Conservation (phyloP, 2,113 vertebrate genomes). For the Motacilla alba region DNA sequence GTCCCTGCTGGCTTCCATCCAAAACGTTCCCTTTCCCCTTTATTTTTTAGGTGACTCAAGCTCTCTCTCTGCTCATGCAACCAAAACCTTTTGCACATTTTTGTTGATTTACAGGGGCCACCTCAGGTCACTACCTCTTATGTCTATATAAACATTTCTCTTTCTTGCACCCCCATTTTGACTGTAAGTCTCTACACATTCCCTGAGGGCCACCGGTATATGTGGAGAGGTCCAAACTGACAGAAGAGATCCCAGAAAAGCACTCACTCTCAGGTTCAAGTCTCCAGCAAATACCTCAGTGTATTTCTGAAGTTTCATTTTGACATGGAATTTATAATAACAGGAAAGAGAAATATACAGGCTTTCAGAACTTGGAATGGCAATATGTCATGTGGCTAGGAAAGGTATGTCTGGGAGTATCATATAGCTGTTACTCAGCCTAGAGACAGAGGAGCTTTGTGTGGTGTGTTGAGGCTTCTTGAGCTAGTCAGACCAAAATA, state of each 20-base stretch:
- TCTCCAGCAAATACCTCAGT: constrained; percentile 53
- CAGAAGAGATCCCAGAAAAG: constrained; percentile 25
- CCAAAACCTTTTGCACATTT: not conserved
- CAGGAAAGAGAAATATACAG: constrained; percentile 81
- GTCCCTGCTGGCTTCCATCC: not conserved
- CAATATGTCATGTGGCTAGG: constrained; percentile 70
- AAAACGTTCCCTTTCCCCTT: not conserved
- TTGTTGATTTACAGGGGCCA: constrained; percentile 17
- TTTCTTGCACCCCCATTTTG: not conserved
- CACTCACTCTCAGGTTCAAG: not conserved
- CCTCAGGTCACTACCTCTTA: constrained; percentile 7
- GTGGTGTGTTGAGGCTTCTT: constrained; percentile 3
- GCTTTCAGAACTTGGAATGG: constrained; percentile 71
- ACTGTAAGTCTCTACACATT: not conserved
- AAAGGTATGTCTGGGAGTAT: constrained; percentile 80
- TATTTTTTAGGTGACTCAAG: not conserved
- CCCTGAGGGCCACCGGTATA: not conserved
- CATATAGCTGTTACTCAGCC: constrained; percentile 72
- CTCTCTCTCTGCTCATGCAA: not conserved
- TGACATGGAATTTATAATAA: constrained; percentile 75
- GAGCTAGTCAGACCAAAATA: constrained; percentile 55
- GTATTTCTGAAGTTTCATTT: constrained; percentile 57
- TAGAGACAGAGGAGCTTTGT: constrained; percentile 78
- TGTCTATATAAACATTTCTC: not conserved
- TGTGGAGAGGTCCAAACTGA: not conserved